These are phyloP conservation scores for Drosophila kohkoa DNA, from an alignment of 1,140 invertebrate species.

Conservation along the genomic window DNA sequence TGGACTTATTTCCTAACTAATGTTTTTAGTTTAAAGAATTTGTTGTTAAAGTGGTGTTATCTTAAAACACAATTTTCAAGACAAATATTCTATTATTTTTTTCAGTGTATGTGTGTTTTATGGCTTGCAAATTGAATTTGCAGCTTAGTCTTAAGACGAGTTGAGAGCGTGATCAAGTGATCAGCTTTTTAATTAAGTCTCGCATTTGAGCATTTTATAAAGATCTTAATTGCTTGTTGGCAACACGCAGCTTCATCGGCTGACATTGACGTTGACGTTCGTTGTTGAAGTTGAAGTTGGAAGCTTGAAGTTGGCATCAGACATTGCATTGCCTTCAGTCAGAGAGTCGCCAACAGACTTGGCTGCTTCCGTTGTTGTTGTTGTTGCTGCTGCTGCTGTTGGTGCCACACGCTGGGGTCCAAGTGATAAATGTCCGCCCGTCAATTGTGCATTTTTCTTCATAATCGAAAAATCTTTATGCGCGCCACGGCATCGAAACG, in stretches of 20 bases:
- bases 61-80: no score
- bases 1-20: no score
- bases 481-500: conserved; percentile 28
- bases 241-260: background rate
- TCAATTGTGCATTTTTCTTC: conserved; percentile 73
- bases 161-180: conserved; percentile 25
- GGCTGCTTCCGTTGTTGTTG: conserved; percentile 6
- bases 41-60: no score
- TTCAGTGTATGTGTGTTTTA: conserved; percentile 1
- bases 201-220: conserved; percentile 6
- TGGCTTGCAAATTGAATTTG: conserved; percentile 39
- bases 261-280: no score
- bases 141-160: conserved; percentile 26
- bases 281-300: no score
- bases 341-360: conserved; percentile 1
- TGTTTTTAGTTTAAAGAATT: no score
- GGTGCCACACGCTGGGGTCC: conserved; percentile 27
- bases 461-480: conserved; percentile 74
- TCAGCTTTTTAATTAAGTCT: conserved; percentile 35
- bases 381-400: conserved; percentile 2
- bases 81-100: no score
- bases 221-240: conserved; percentile 34
- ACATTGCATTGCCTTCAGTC: background rate
- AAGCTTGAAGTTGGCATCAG: no score
- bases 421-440: conserved; percentile 70